These are phyloP conservation scores for Chrysochloris asiatica DNA, from an alignment of 2,113 vertebrate species.

Conservation along the genomic window DNA sequence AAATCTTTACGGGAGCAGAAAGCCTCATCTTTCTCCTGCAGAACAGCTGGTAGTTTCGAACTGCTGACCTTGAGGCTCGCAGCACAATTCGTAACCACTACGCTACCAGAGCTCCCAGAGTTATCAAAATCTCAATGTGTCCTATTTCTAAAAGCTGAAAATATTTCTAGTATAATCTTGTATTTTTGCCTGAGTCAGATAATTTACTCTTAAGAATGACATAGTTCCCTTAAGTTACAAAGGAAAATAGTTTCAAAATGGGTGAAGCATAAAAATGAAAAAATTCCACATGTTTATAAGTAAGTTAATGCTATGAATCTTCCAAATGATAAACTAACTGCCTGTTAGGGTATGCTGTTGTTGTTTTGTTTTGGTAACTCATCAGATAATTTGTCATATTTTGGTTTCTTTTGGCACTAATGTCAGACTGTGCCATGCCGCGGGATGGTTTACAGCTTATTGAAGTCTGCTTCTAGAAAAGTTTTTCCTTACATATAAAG, in stretches of 20 bases:
- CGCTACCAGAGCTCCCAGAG: no score
- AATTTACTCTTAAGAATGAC: conserved; percentile 66
- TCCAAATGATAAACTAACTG: conserved; percentile 34
- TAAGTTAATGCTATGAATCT: conserved; percentile 44
- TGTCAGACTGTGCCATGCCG: conserved; percentile 25
- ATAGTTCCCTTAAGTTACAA: conserved; percentile 61
- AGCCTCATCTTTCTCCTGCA: no score
- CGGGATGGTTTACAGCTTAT: conserved; percentile 31
- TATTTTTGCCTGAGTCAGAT: conserved; percentile 66
- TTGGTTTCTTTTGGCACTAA: conserved; percentile 33
- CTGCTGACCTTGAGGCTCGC: no score
- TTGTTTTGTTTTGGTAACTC: conserved; percentile 43
- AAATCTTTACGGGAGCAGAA: no score
- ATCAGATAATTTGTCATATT: conserved; percentile 39
- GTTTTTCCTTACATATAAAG: conserved; percentile 1
- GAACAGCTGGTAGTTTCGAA: no score
- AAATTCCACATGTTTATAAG: background rate
- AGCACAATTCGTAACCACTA: no score
- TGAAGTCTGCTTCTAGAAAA: conserved; percentile 38
- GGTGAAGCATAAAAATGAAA: background rate
- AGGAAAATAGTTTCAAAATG: conserved; percentile 57
- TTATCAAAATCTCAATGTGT: conserved; percentile 26
- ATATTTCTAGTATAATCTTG: conserved; percentile 48
- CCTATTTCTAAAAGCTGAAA: conserved; percentile 60
- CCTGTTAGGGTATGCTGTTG: conserved; percentile 25